Evolutionary conservation across 1,140 invertebrate species (phyloP).

Genomic region (Drosophila seguyi): DNA sequence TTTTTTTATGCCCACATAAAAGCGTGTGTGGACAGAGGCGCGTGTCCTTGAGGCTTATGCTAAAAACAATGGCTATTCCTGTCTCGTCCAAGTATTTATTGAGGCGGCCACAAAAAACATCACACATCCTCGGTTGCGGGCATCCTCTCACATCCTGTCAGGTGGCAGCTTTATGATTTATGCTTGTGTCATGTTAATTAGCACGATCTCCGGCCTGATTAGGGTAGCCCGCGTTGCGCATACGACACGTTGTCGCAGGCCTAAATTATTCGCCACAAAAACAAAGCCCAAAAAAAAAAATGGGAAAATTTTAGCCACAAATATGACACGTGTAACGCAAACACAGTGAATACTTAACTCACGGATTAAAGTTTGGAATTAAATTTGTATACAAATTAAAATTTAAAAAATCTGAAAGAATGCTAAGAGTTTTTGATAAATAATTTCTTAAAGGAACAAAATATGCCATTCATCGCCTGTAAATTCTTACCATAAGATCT

Average conservation of each 20-base stretch:
- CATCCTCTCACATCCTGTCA: conserved; percentile 4
- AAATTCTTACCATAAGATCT: neutral
- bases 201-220: conserved; percentile 48
- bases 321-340: conserved; percentile 6
- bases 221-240: conserved; percentile 41
- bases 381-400: neutral
- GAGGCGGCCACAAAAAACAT: conserved; percentile 17
- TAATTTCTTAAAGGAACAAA: neutral
- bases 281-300: neutral
- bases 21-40: conserved; percentile 10
- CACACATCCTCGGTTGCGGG: neutral
- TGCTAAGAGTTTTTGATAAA: neutral
- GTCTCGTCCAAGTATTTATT: conserved; percentile 61
- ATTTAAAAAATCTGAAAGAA: no score
- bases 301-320: conserved; percentile 15
- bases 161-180: conserved; percentile 55
- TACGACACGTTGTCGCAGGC: conserved; percentile 41
- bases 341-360: conserved; percentile 13
- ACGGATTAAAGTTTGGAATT: neutral
- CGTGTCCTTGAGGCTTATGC: conserved; percentile 65
- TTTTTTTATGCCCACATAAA: conserved; percentile 48
- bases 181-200: conserved; percentile 72
- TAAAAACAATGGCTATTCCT: conserved; percentile 64
- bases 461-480: accelerated
- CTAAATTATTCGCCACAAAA: conserved; percentile 20